Evolutionary conservation across 1,140 invertebrate species (phyloP).

Genomic region (Trissolcus basalis): DNA sequence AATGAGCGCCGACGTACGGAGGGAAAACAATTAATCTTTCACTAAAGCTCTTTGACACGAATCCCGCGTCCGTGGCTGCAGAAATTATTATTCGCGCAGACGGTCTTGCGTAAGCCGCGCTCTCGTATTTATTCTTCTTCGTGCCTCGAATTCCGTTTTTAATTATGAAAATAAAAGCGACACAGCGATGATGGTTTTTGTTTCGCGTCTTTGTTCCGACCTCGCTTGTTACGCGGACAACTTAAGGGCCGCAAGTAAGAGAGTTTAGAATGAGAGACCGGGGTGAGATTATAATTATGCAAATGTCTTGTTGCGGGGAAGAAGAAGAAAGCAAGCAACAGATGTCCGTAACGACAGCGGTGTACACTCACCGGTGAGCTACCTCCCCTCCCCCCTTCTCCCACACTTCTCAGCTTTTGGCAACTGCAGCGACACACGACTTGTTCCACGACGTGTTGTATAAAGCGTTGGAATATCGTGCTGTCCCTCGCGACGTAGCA

Average conservation of each 20-base stretch:
- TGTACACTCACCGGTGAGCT: constrained; percentile 24
- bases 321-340: constrained; percentile 61
- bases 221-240: constrained; percentile 5
- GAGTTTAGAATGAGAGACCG: constrained; percentile 44
- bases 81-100: constrained; percentile 15
- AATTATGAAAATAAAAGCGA: constrained; percentile 37
- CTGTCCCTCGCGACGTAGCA: constrained; percentile 23
- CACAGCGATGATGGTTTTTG: constrained; percentile 4
- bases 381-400: constrained; percentile 2
- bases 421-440: constrained; percentile 34
- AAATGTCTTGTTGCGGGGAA: constrained; percentile 59
- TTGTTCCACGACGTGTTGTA: constrained; percentile 2
- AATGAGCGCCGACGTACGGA: background rate
- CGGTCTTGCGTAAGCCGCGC: constrained; percentile 3
- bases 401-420: constrained; percentile 25
- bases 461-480: constrained; percentile 20
- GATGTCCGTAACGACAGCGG: constrained; percentile 57
- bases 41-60: constrained; percentile 23
- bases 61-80: background rate
- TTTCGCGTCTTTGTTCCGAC: constrained; percentile 24
- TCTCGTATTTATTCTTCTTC: constrained; percentile 36
- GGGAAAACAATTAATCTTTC: constrained; percentile 44
- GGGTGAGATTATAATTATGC: constrained; percentile 62
- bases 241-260: constrained; percentile 15
- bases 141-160: constrained; percentile 33